These are phyloP conservation scores for Halocaridina rubra DNA, from an alignment of 2,888 invertebrate species.

Conservation along the genomic window DNA sequence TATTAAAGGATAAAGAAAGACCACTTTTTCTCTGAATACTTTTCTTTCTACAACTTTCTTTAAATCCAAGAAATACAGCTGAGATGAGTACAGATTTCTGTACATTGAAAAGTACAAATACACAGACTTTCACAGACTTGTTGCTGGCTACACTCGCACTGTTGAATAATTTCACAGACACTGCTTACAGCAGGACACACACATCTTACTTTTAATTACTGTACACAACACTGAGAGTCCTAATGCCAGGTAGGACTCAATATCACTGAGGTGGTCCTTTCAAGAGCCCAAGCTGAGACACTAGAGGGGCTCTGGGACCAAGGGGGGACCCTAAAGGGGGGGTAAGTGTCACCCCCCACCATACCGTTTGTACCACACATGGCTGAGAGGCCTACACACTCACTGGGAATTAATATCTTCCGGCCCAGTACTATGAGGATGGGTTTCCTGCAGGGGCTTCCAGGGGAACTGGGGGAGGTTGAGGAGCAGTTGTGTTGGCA, in stretches of 20 bases:
- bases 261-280: conserved; percentile 59
- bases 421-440: conserved; percentile 56
- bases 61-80: conserved; percentile 63
- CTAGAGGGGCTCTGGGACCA: conserved; percentile 38
- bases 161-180: conserved; percentile 61
- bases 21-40: conserved; percentile 59
- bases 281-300: conserved; percentile 56
- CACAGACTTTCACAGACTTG: conserved; percentile 60
- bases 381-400: conserved; percentile 40
- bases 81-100: conserved; percentile 62
- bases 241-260: conserved; percentile 58
- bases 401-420: conserved; percentile 35
- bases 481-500: neutral
- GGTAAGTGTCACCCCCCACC: conserved; percentile 45
- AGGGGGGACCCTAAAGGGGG: conserved; percentile 54
- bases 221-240: conserved; percentile 63
- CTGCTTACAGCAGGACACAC: conserved; percentile 60
- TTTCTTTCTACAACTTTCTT: conserved; percentile 62
- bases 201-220: conserved; percentile 53
- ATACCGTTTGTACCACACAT: conserved; percentile 62
- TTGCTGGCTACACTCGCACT: conserved; percentile 59
- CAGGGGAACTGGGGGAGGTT: conserved; percentile 21
- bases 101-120: conserved; percentile 62
- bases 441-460: conserved; percentile 50
- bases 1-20: conserved; percentile 45